Evolutionary conservation across 2,113 vertebrate species (phyloP).

Genomic region (Neopipo cinnamomea): DNA sequence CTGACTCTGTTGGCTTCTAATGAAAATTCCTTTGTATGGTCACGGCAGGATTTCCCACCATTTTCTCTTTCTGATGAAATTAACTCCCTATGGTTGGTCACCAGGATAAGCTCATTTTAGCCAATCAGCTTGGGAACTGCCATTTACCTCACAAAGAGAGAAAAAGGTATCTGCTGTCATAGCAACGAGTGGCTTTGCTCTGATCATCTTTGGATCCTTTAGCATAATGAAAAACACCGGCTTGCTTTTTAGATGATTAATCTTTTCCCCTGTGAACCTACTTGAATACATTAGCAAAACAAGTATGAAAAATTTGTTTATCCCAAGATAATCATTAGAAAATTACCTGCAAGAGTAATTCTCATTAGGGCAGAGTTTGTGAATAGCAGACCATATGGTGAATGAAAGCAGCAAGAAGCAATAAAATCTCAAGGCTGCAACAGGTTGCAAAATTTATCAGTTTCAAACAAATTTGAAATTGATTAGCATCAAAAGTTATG

Average conservation of each 20-base stretch:
- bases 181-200: slow-evolving; percentile 75
- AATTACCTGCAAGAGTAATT: slow-evolving; percentile 86
- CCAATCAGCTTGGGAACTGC: slow-evolving; percentile 83
- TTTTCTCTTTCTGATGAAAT: slow-evolving; percentile 76
- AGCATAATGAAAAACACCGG: slow-evolving; percentile 78
- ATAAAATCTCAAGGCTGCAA: slow-evolving; percentile 65
- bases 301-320: slow-evolving; percentile 85
- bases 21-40: slow-evolving; percentile 79
- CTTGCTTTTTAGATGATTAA: slow-evolving; percentile 86
- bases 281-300: slow-evolving; percentile 85
- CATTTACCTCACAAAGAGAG: slow-evolving; percentile 79
- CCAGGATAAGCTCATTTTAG: slow-evolving; percentile 77
- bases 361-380: slow-evolving; percentile 74
- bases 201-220: slow-evolving; percentile 75
- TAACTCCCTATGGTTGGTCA: slow-evolving; percentile 79
- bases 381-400: slow-evolving; percentile 82
- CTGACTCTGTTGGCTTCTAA: slow-evolving; percentile 71
- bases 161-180: slow-evolving; percentile 78
- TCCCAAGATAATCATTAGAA: slow-evolving; percentile 88
- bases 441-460: slow-evolving; percentile 59
- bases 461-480: slow-evolving; percentile 36
- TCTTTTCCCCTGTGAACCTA: slow-evolving; percentile 83
- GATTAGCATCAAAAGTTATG: not conserved
- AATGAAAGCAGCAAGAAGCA: slow-evolving; percentile 69
- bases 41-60: slow-evolving; percentile 74